Conservation (phyloP, 2,888 invertebrate genomes). For the Drosophila pseudotakahashii region DNA sequence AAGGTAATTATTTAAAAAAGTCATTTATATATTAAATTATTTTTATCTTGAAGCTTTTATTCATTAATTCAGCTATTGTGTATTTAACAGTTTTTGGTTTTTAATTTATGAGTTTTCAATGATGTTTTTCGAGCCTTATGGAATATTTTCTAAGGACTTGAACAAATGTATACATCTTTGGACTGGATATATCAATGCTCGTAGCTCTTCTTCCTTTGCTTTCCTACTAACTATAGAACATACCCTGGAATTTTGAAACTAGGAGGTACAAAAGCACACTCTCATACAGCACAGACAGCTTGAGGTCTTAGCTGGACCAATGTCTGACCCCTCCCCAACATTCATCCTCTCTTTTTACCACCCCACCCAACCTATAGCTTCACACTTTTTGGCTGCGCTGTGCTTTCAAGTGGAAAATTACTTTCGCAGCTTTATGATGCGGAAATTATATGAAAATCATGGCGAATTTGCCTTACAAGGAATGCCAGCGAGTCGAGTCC, state of each 20-base stretch:
- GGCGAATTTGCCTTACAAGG: constrained; percentile 80
- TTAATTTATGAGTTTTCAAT: too few relatives aligned
- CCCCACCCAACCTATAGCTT: constrained; percentile 20
- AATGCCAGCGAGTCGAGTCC: constrained; percentile 49
- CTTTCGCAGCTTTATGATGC: constrained; percentile 84
- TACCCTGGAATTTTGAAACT: background rate
- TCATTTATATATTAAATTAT: too few relatives aligned
- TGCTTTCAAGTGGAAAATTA: constrained; percentile 83
- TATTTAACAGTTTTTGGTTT: too few relatives aligned
- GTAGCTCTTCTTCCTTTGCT: background rate
- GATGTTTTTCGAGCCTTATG: too few relatives aligned
- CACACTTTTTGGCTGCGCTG: constrained; percentile 63
- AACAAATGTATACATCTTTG: too few relatives aligned
- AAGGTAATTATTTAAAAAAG: too few relatives aligned
- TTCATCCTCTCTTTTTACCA: constrained; percentile 5
- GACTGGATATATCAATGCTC: too few relatives aligned
- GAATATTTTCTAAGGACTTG: too few relatives aligned
- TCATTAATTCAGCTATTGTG: too few relatives aligned
- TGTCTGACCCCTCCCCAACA: constrained; percentile 37
- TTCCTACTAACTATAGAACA: background rate
- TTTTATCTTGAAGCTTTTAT: too few relatives aligned
- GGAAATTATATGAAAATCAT: constrained; percentile 84
- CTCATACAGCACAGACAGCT: constrained; percentile 25
- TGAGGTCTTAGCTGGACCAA: constrained; percentile 43
- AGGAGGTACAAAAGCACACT: constrained; percentile 11